Conservation (phyloP, 2,113 vertebrate genomes). For the Ellobius talpinus region DNA sequence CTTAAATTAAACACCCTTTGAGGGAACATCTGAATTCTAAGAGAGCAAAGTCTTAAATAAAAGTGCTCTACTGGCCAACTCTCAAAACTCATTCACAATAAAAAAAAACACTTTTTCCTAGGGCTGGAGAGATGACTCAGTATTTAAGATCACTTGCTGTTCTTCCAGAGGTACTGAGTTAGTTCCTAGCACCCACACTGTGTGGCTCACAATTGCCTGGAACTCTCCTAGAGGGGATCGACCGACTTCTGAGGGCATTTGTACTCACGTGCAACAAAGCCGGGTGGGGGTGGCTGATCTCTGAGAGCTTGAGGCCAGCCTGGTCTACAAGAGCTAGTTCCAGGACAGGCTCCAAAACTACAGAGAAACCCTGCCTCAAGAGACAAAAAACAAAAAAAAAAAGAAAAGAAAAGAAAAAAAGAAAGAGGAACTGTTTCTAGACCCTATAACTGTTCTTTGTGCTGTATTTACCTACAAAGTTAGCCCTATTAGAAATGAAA, state of each 20-base stretch:
- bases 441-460: background rate
- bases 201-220: background rate
- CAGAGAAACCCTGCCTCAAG: too few relatives aligned
- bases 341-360: too few relatives aligned
- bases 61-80: background rate
- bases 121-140: background rate
- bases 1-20: background rate
- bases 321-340: too few relatives aligned
- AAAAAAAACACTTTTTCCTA: background rate
- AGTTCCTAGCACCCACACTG: background rate
- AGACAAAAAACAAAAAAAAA: too few relatives aligned
- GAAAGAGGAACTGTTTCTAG: background rate
- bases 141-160: background rate
- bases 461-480: background rate
- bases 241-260: background rate
- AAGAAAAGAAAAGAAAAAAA: too few relatives aligned
- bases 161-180: background rate
- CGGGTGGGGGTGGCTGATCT: too few relatives aligned
- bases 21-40: background rate
- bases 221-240: background rate
- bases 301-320: too few relatives aligned
- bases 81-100: background rate
- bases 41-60: background rate
- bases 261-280: background rate
- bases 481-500: background rate